These are phyloP conservation scores for Aldabrachelys gigantea DNA, from an alignment of 2,113 vertebrate species.

Conservation along the genomic window DNA sequence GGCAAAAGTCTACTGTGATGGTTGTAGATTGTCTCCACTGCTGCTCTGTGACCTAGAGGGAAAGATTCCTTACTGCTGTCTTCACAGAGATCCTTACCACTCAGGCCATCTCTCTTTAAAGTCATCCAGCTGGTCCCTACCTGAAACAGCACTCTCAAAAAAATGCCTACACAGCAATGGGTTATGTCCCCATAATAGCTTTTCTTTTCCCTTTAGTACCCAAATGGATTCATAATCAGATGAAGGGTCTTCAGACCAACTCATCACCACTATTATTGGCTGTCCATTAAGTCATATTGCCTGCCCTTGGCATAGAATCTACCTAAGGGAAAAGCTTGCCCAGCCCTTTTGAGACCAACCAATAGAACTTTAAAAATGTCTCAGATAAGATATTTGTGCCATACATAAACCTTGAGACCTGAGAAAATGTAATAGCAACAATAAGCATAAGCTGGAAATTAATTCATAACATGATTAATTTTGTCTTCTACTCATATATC, in stretches of 20 bases:
- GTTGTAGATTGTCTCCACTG: not conserved
- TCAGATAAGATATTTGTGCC: not conserved
- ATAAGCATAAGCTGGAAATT: not conserved
- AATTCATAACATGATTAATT: not conserved
- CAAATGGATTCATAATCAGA: not conserved
- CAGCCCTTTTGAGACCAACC: not conserved
- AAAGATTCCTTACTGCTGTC: not conserved
- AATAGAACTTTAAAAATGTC: not conserved
- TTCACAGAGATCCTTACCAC: not conserved
- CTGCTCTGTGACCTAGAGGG: not conserved
- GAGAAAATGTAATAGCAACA: not conserved
- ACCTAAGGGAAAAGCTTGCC: not conserved
- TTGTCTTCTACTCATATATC: not conserved
- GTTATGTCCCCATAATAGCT: not conserved
- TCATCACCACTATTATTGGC: not conserved
- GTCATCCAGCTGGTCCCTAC: not conserved
- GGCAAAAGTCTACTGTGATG: not conserved
- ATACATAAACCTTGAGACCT: not conserved
- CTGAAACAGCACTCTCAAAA: not conserved
- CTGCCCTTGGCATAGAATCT: not conserved
- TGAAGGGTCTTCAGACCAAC: not conserved
- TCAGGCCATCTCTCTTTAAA: not conserved
- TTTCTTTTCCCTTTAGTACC: not conserved
- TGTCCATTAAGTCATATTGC: not conserved
- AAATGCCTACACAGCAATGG: not conserved